Conservation (phyloP, 2,113 vertebrate genomes). For the Camelus dromedarius region DNA sequence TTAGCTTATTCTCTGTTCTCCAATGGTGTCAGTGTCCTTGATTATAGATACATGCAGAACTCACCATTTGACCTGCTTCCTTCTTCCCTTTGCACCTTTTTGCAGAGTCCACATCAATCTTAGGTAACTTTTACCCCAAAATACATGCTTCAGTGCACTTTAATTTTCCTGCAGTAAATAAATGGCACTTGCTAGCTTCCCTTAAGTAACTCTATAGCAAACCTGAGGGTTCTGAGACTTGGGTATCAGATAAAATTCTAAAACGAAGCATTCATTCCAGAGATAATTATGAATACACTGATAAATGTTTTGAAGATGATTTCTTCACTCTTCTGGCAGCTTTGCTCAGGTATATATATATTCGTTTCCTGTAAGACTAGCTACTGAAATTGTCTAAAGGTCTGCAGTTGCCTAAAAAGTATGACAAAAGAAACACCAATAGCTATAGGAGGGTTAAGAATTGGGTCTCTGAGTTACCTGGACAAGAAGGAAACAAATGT, state of each 20-base stretch:
- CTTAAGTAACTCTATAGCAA: slow-evolving; percentile 22
- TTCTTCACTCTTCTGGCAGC: neutral
- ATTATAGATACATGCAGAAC: neutral
- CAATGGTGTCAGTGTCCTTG: neutral
- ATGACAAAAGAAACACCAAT: neutral
- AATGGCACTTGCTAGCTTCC: slow-evolving; percentile 30
- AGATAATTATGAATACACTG: slow-evolving; percentile 10
- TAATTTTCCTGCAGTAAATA: slow-evolving; percentile 74
- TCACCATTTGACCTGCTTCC: neutral
- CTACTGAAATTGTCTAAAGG: neutral
- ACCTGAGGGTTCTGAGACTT: neutral
- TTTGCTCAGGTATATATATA: neutral
- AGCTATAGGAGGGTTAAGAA: neutral
- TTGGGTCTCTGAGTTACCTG: neutral
- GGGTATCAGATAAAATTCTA: slow-evolving; percentile 26
- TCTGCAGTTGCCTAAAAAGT: neutral
- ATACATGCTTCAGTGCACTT: slow-evolving; percentile 75
- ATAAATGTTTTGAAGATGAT: slow-evolving; percentile 15
- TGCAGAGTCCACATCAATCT: slow-evolving; percentile 59
- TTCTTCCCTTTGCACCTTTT: slow-evolving; percentile 47
- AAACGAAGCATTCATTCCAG: slow-evolving; percentile 44
- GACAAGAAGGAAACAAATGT: neutral
- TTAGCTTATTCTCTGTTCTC: slow-evolving; percentile 10
- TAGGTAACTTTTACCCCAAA: slow-evolving; percentile 63
- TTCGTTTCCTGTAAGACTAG: neutral